Percentiles rank a stretch among this genome's conserved stretches.
Conservation (phyloP, 2,888 invertebrate species). For the Colletes collaris region DNA sequence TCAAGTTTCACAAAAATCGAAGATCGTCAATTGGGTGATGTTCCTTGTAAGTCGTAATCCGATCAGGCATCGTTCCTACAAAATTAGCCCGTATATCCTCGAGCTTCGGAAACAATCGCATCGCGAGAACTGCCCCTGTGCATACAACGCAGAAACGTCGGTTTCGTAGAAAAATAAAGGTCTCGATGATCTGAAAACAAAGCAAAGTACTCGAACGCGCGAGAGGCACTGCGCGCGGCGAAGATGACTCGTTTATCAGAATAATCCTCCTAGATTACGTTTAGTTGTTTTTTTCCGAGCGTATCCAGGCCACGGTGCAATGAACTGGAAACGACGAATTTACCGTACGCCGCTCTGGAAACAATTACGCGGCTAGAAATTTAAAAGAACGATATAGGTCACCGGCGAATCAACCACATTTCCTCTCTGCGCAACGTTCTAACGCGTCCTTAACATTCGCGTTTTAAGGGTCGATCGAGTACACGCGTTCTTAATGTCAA, state of each 20-base stretch:
- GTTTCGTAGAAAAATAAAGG: not conserved
- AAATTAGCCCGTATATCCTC: not conserved
- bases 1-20: too few relatives aligned
- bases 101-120: not conserved
- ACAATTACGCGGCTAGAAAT: constrained; percentile 52
- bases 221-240: too few relatives aligned
- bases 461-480: not conserved
- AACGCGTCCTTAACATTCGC: constrained; percentile 41
- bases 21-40: too few relatives aligned
- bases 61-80: too few relatives aligned
- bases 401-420: constrained; percentile 44
- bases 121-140: not conserved
- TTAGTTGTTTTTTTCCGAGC: constrained; percentile 1
- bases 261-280: constrained; percentile 6
- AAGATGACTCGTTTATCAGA: constrained; percentile 3
- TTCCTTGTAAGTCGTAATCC: too few relatives aligned
- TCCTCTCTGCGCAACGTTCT: constrained; percentile 26
- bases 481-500: not conserved
- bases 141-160: not conserved
- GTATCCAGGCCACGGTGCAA: constrained; percentile 40
- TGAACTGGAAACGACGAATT: constrained; percentile 53
- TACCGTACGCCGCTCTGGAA: constrained; percentile 29
- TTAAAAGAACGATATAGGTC: constrained; percentile 52
- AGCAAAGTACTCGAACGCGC: not conserved
- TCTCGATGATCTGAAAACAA: too few relatives aligned